Evolutionary conservation across 23 tunicate species (phyloP), one percentile per base, ranked within the genome.

Genomic region (Trididemnum clinides): DNA sequence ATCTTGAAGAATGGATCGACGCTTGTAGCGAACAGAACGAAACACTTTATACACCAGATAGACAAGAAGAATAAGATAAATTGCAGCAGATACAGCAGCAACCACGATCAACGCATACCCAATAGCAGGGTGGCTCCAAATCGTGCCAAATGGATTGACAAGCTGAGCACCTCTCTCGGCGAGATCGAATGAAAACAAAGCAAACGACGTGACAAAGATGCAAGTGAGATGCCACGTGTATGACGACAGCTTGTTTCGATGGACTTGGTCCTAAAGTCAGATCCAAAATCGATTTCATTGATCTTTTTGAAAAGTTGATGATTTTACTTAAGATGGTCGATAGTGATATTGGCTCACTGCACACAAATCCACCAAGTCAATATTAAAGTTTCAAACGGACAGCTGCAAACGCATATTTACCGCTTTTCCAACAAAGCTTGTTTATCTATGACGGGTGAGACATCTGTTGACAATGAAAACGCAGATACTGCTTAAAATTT

Each of bases 121-220:
- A 33, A 87, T 49, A 39, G 66, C 84, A 12, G 88, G 97, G 34
- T 92, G 91, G 18, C 69, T 77, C 97, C 97, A 92, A 51, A 92
- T 71, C 4, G 97, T 92, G 64, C 71, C 71, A 66, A 78, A 78
- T 4, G 98, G 98, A 71, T 89, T 85, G 3, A 89, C 80, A 28
- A 94, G 29, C 81, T 94, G 98, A 10, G 73, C 80, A 23, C 98
- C 98, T 10, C 98, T 59, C 38, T 93, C 98, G 1, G 93, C 98
- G 71, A 93, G 79, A 32, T 93, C 98, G 64, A 93, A 93, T 10
- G 85, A 64, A 2, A 93, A 78, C 63, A 93, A 54, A 1, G 98
- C 87, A 37, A 88, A 34, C n/a, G 83, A 71, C 1, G 92, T 27
- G 15, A 51, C 39, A 25, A 51, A 64, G 26, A 93, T 93, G 26